Conservation (phyloP, 2,113 vertebrate genomes). For the Charadrius vociferus region DNA sequence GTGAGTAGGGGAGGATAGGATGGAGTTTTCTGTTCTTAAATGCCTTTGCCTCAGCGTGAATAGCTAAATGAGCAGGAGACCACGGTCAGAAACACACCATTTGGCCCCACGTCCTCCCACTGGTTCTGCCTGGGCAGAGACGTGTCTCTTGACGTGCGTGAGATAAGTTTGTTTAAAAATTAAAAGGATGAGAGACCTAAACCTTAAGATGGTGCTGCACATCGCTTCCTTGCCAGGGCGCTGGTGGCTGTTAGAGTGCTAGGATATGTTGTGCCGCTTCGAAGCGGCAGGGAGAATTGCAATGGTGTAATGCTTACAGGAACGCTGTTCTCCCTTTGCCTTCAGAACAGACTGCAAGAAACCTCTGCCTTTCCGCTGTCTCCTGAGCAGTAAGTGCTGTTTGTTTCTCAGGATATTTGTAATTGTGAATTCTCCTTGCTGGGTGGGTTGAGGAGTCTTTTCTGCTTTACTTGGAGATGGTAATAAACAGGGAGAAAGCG, state of each 20-base stretch:
- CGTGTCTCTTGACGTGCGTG: accelerated
- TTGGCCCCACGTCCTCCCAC: neutral
- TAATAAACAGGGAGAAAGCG: neutral
- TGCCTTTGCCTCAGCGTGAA: neutral
- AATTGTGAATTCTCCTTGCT: neutral
- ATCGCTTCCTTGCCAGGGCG: neutral
- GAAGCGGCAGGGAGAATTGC: too few species aligned
- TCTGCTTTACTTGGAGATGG: neutral
- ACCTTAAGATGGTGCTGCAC: neutral
- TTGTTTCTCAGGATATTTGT: neutral
- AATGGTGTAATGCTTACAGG: neutral
- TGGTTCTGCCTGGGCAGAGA: neutral
- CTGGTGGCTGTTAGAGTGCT: neutral
- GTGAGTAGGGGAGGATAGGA: neutral
- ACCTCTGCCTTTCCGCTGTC: neutral
- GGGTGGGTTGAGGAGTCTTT: neutral
- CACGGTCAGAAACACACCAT: neutral
- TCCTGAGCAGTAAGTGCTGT: constrained; percentile 35
- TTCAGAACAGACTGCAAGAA: constrained; percentile 34
- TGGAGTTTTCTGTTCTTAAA: neutral
- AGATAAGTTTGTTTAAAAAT: neutral
- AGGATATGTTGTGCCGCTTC: neutral
- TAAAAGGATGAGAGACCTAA: neutral
- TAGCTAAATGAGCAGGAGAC: neutral
- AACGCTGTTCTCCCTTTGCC: neutral